A percentile compares a stretch with the other conserved stretches of the same genome.
These are phyloP conservation scores for Drosophila truncata DNA, from an alignment of 1,140 invertebrate species.

Conservation along the genomic window DNA sequence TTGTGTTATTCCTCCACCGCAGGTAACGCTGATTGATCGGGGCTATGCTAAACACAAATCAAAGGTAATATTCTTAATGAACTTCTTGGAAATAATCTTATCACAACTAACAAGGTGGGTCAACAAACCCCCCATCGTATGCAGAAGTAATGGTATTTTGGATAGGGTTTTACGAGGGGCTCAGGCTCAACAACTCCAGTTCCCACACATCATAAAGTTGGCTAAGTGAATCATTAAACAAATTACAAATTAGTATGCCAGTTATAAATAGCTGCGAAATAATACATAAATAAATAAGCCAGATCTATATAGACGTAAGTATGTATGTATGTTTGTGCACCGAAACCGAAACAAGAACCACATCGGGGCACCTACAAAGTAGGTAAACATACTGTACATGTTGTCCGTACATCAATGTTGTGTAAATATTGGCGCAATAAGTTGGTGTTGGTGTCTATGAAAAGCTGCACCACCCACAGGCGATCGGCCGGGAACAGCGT, in stretches of 20 bases:
- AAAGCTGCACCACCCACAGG: constrained; percentile 56
- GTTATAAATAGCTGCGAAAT: constrained; percentile 63
- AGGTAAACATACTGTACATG: constrained; percentile 58
- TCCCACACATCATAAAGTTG: constrained; percentile 59
- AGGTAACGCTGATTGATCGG: constrained; percentile 54
- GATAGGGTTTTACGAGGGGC: background rate
- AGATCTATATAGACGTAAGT: constrained; percentile 31
- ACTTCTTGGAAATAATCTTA: constrained; percentile 55
- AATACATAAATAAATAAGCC: constrained; percentile 51
- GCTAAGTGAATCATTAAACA: constrained; percentile 67
- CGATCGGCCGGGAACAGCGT: constrained; percentile 20
- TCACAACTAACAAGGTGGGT: constrained; percentile 35
- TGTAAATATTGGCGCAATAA: constrained; percentile 60
- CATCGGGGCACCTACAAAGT: constrained; percentile 39
- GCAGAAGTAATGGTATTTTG: background rate
- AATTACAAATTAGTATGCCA: constrained; percentile 67
- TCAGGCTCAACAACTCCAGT: constrained; percentile 16
- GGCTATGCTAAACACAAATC: constrained; percentile 41
- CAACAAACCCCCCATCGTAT: constrained; percentile 14
- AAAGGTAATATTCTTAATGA: constrained; percentile 44
- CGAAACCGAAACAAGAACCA: constrained; percentile 43
- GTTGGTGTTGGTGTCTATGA: constrained; percentile 33
- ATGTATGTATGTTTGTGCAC: constrained; percentile 16
- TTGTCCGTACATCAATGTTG: constrained; percentile 67
- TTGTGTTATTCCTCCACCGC: constrained; percentile 37